Percentiles rank a stretch among this genome's conserved stretches.
phyloP scores from a whole-genome alignment of 2,797 vertebrate genomes.

The Eutrigla gurnardus region DNA sequence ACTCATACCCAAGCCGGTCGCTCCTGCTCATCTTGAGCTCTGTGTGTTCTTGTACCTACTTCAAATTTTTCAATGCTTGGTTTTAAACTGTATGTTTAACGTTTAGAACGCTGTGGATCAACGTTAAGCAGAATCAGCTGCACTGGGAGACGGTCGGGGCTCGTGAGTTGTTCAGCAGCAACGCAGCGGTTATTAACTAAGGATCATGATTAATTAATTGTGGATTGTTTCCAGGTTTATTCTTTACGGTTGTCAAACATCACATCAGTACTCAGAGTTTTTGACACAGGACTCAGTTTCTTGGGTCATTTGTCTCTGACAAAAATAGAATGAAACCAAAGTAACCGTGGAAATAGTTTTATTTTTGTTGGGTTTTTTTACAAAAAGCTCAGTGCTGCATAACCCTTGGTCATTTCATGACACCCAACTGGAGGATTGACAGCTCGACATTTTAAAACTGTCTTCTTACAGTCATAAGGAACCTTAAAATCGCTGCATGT shows the following conservation, averaged over 20 bases:
- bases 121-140: constrained; percentile 3
- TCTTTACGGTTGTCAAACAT: not conserved
- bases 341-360: not conserved
- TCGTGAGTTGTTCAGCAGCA: constrained; percentile 1
- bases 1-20: not conserved
- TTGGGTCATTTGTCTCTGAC: not conserved
- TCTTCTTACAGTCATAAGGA: not conserved
- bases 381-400: too few relatives aligned
- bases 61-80: too few relatives aligned
- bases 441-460: constrained; percentile 3
- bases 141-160: constrained; percentile 9
- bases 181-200: constrained; percentile 1
- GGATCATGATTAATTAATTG: not conserved
- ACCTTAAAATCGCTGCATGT: not conserved
- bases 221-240: not conserved
- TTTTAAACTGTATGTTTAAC: too few relatives aligned
- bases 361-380: not conserved
- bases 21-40: not conserved
- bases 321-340: not conserved
- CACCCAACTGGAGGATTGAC: not conserved
- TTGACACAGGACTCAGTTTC: not conserved
- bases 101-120: not conserved
- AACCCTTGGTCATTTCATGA: not conserved
- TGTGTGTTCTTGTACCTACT: not conserved
- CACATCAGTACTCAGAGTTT: not conserved